Base-by-base conservation (phyloP, 2,797 vertebrate genomes). In the Poeciliopsis gracilis region DNA sequence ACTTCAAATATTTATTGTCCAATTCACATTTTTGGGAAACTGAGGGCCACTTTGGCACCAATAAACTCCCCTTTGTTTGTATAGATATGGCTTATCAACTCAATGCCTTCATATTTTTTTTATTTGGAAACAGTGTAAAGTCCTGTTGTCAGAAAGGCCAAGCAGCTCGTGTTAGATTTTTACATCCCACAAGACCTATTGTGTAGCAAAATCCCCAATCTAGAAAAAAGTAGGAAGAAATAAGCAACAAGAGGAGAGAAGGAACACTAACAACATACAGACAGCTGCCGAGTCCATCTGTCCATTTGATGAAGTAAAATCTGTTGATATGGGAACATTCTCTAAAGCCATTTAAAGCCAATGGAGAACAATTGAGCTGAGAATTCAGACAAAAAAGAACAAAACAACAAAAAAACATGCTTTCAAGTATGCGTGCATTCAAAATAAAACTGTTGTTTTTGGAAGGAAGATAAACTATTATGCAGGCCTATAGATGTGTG, bases 221-320 rank as follows among this genome's bases (percentile, higher is more conserved):
- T 2, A 67, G 70, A n/a, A 20, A 20, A 70, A 82, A 77, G 66
- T 71, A 77, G 78, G 72, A 86, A 86, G n/a, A 82, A 53, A 20
- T 28, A 28, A 78, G 73, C 73, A 84, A 79, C 77, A 79, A 79
- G 72, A 79, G 71, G 71, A 79, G 49, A 70, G 86, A 82, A 84
- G 76, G 66, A 83, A 81, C 76, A 72, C 73, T 73, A 82, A 83
- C 46, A 82, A 80, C 86, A 86, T 74, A 75, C 61, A 77, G 83
- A 30, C 87, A 89, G 83, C 77, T 90, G 88, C 69, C 59, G 77
- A 79, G 79, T 87, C 86, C 87, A 87, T 90, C 87, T 90, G 85
- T 89, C 79, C 51, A 79, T 74, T 53, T 79, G 82, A 89, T 86
- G 79, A 76, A 80, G 85, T 81, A 9, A 87, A 84, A 78, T 86